Evolutionary conservation across 2,888 invertebrate species (phyloP).

Genomic region (Acanthosoma haemorrhoidale): DNA sequence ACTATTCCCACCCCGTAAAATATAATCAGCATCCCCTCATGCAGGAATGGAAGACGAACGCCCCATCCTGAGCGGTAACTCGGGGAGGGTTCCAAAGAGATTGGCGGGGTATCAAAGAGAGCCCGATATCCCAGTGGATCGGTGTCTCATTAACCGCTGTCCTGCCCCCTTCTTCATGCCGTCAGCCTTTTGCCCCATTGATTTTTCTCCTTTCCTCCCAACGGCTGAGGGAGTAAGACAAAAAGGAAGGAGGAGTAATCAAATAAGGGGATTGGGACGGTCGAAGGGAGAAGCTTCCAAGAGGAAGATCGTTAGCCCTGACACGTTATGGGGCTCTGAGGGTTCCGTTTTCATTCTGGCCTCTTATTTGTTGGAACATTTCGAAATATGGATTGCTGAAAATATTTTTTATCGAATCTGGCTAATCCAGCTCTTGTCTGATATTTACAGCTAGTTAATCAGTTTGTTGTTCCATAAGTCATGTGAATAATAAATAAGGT

Average conservation of each 20-base stretch:
- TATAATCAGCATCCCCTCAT: too few relatives aligned
- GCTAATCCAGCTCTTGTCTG: too few relatives aligned
- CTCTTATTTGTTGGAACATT: too few relatives aligned
- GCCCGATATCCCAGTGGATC: neutral
- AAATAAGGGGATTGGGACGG: constrained; percentile 20
- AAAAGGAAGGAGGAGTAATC: constrained; percentile 21
- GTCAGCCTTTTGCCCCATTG: constrained; percentile 22
- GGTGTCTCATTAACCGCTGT: neutral
- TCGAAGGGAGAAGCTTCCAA: too few relatives aligned
- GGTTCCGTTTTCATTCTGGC: neutral
- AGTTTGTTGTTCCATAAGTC: too few relatives aligned
- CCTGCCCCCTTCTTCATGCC: constrained; percentile 15
- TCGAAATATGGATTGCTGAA: too few relatives aligned
- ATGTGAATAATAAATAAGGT: too few relatives aligned
- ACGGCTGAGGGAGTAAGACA: constrained; percentile 1
- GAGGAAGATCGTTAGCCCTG: constrained; percentile 8
- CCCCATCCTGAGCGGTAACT: neutral
- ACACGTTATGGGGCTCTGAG: constrained; percentile 9
- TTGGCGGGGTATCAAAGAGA: neutral
- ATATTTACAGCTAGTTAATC: too few relatives aligned
- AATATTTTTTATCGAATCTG: too few relatives aligned
- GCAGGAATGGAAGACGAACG: neutral
- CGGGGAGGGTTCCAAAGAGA: neutral
- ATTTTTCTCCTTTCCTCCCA: neutral
- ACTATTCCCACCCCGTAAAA: too few relatives aligned